Evolutionary conservation across 2,888 invertebrate genomes (phyloP), one percentile per base, ranked within the genome.

Genomic region (Zhengitettix transpicula): DNA sequence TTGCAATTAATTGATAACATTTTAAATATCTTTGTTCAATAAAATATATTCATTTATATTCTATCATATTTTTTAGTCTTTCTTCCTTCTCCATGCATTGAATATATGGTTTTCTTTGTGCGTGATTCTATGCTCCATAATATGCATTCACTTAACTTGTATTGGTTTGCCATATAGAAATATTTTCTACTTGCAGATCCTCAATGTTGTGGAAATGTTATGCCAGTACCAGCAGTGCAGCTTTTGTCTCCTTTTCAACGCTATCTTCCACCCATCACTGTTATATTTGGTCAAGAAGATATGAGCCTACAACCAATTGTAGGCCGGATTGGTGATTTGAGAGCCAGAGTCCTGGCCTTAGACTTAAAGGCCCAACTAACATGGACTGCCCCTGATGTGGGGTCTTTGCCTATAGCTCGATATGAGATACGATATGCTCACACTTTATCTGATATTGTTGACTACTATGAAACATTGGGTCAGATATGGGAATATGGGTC

Each of bases 311-410:
- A 70, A 56, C 65, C 70, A 51, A 69, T 74, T 9, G 76, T 76
- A 0, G 77, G 78, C 3, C 70, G 78, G 40, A 77, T 82, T 47
- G 78, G 79, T 1, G 81, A 83, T 69, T 69, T 83, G 14, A 70
- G 71, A 55, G 77, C 75, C 0, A 73, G 76, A 28, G 69, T 77
- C 1, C 67, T 76, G 15, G 69, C 73, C 0, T 72, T 75, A 41
- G 75, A 76, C 65, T 74, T 75, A 47, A 77, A 77, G 61, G 72
- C 77, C 1, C 72, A 76, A 14, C 70, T 83, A 10, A 72, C 73
- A 0, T 82, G 82, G 80, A 81, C 81, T 1, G 77, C 81, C 5
- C 81, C 82, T 0, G 82, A 79, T 64, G 75, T 78, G 74, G 78
- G 77, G 2, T 78, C 77, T 0, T 67, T 72, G 15, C 58, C 58